Base-by-base conservation (phyloP, 1,140 invertebrate species). In the Cheumatopsyche charites region DNA sequence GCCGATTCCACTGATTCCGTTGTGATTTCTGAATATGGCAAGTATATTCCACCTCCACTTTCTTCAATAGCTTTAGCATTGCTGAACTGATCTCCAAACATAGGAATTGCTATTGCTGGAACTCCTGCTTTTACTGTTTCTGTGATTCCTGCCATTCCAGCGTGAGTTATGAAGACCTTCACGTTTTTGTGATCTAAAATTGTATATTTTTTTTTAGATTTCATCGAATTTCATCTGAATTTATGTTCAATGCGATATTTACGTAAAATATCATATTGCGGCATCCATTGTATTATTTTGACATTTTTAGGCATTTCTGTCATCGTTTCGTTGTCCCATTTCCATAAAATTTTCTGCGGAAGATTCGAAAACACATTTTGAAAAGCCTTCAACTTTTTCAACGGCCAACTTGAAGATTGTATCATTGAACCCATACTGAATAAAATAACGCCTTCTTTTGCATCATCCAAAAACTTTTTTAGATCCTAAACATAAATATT, bases 51-150 rank as follows among this genome's bases (percentile, higher is more conserved):
- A 0, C 76, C 79, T 13, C 85, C 86, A 67, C 80, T 82, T 11
- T 80, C 79, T 63, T 80, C 76, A 0, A 81, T 25, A 7, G 78
- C 78, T 55, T 75, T 75, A 6, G 78, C 79, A 72, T 83, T 82
- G 19, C 84, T 82, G 41, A 79, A 77, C 71, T 84, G 85, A 71
- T 91, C 89, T 0, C 80, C 86, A 74, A 85, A 86, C 61, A 90
- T 76, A 1, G 89, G 89, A 70, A 89, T 82, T 49, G 85, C 83
- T 9, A 90, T 77, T 73, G 89, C 82, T 0, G 89, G 89, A 11
- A 90, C 85, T 1, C 82, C 87, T 71, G 84, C 87, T 70, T 87
- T 83, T 61, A 89, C 79, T 2, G 88, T 83, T 77, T 90, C 89
- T 45, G 86, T 86, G 4, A 84, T 84, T 3, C 89, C 86, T 74